These are phyloP conservation scores for Myotis davidii DNA, from an alignment of 2,113 vertebrate species.

Conservation along the genomic window DNA sequence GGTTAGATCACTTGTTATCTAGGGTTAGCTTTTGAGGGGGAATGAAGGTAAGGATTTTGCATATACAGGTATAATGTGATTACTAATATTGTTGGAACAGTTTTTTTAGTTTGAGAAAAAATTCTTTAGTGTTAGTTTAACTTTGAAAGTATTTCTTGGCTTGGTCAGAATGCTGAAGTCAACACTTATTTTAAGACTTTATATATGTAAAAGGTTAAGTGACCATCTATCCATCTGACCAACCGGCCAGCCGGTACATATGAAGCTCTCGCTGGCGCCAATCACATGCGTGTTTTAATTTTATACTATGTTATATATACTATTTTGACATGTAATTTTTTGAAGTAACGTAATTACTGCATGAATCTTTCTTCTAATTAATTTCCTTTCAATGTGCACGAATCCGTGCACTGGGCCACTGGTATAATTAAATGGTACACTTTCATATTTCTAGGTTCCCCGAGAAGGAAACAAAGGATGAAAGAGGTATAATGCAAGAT, in stretches of 20 bases:
- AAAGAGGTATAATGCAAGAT: slow-evolving; percentile 32
- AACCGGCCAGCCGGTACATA: too few relatives aligned
- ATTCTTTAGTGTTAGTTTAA: neutral
- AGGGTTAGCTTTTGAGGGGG: too few relatives aligned
- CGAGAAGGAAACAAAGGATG: slow-evolving; percentile 29
- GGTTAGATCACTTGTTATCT: neutral
- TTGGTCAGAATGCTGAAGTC: neutral
- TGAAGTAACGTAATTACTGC: too few relatives aligned
- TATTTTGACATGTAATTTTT: too few relatives aligned
- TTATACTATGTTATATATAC: too few relatives aligned
- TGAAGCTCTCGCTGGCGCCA: too few relatives aligned
- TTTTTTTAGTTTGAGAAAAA: neutral
- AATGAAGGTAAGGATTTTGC: neutral
- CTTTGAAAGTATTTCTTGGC: neutral
- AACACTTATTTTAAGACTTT: neutral
- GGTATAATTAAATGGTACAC: slow-evolving; percentile 51
- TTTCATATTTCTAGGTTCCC: slow-evolving; percentile 1
- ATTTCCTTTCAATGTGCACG: too few relatives aligned
- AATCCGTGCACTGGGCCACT: too few relatives aligned
- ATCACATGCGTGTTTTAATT: too few relatives aligned
- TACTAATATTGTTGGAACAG: neutral
- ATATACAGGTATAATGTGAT: neutral
- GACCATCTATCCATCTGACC: too few relatives aligned
- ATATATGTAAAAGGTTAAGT: too few relatives aligned
- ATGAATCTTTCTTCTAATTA: too few relatives aligned